Evolutionary conservation across 1,140 invertebrate genomes (phyloP).

Genomic region (Calliphora vicina): DNA sequence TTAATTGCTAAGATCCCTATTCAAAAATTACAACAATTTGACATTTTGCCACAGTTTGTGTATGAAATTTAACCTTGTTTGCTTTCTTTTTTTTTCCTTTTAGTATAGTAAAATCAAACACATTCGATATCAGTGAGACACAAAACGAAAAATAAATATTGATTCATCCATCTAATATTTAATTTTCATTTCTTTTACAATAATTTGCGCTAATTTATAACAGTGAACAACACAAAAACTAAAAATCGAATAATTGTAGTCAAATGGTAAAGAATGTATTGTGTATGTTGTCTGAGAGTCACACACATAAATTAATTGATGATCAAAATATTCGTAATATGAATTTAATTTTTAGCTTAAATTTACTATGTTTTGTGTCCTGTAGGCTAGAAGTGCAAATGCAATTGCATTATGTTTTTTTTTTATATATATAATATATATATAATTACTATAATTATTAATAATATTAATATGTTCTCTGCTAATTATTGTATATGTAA

Average conservation of each 20-base stretch:
- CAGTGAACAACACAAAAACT: too few species aligned
- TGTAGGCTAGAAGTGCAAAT: not conserved
- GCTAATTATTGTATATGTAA: constrained; percentile 1
- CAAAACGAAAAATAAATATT: not conserved
- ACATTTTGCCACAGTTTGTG: not conserved
- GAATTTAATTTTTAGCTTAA: constrained; percentile 1
- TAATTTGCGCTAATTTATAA: not conserved
- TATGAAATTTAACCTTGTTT: too few species aligned
- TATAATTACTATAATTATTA: constrained; percentile 2
- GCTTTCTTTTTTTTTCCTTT: too few species aligned
- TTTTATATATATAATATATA: not conserved
- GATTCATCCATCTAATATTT: not conserved
- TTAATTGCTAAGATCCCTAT: not conserved
- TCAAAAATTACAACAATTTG: not conserved
- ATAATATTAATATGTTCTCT: constrained; percentile 2
- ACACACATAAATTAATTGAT: not conserved
- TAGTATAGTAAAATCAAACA: not conserved
- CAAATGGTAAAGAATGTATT: not conserved
- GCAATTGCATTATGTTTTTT: not conserved
- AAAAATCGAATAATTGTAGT: not conserved
- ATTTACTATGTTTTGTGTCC: not conserved
- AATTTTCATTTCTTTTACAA: not conserved
- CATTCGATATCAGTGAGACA: not conserved
- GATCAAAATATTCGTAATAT: constrained; percentile 1
- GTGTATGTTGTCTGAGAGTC: not conserved